Percentiles rank a stretch among this genome's conserved stretches.
These are phyloP conservation scores for Aplocera efformata DNA, from an alignment of 2,888 invertebrate genomes.

Conservation along the genomic window DNA sequence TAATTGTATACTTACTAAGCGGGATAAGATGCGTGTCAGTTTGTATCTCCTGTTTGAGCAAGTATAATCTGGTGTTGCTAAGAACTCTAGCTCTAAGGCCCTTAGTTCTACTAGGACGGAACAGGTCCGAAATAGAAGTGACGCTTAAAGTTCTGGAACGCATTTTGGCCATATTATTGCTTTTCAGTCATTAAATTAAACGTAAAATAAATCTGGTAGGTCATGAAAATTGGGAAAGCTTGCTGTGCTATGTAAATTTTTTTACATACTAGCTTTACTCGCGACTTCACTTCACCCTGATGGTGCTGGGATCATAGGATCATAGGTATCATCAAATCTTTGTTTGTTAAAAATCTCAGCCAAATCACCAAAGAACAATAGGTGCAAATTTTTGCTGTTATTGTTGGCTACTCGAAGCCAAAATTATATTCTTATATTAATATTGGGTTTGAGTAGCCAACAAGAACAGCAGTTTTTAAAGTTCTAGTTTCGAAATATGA, in stretches of 20 bases:
- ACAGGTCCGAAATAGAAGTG: conserved; percentile 62
- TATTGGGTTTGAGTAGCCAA: too few relatives aligned
- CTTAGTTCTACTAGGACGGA: conserved; percentile 61
- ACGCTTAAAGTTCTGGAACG: conserved; percentile 46
- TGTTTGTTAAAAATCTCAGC: background rate
- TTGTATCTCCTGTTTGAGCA: conserved; percentile 80
- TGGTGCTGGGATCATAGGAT: too few relatives aligned
- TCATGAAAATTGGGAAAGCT: background rate
- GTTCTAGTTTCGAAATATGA: too few relatives aligned
- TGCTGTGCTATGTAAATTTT: background rate
- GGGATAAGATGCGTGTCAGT: conserved; percentile 78
- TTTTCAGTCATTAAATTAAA: background rate
- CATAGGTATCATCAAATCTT: too few relatives aligned
- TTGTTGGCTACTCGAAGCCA: too few relatives aligned
- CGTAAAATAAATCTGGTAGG: conserved; percentile 15
- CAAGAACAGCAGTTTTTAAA: too few relatives aligned
- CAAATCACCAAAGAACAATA: too few relatives aligned
- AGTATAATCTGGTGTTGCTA: conserved; percentile 72
- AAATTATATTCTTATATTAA: too few relatives aligned
- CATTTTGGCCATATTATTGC: conserved; percentile 33
- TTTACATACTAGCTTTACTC: too few relatives aligned
- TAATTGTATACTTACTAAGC: conserved; percentile 48
- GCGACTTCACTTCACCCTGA: too few relatives aligned
- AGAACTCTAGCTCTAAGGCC: conserved; percentile 54
- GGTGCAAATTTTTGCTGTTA: too few relatives aligned